Percentiles rank a stretch among this genome's conserved stretches.
phyloP scores from a whole-genome alignment of 2,888 invertebrate genomes.

The Agrochola litura region DNA sequence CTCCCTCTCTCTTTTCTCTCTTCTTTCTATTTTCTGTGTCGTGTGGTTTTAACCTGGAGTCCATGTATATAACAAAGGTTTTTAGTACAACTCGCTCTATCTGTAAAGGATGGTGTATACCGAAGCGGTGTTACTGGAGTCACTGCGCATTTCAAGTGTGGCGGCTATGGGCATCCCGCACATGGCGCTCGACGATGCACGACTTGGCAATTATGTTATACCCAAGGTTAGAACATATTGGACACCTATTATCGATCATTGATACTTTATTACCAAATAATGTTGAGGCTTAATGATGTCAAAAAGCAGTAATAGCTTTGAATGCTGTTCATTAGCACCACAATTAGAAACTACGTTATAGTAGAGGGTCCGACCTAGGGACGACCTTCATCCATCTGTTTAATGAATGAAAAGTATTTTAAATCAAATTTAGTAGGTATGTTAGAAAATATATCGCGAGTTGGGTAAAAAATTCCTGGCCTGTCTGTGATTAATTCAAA shows the following conservation, averaged over 20 bases:
- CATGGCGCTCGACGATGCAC: constrained; percentile 93
- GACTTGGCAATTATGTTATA: constrained; percentile 92
- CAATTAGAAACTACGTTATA: background rate
- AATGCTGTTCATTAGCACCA: background rate
- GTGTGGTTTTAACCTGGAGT: background rate
- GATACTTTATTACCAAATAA: background rate
- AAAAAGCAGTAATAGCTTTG: background rate
- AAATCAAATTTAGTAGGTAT: too few relatives aligned
- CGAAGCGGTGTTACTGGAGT: constrained; percentile 94
- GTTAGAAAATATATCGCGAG: too few relatives aligned
- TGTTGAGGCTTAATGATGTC: background rate
- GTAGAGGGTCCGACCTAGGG: too few relatives aligned
- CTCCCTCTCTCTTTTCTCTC: too few relatives aligned
- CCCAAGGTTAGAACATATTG: constrained; percentile 91
- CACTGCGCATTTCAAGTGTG: constrained; percentile 94
- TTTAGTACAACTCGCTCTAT: background rate
- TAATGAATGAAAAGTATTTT: too few relatives aligned
- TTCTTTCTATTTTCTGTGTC: background rate
- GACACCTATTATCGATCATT: background rate
- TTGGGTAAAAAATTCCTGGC: too few relatives aligned
- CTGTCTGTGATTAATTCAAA: too few relatives aligned
- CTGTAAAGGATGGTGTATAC: constrained; percentile 92
- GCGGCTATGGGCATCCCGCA: constrained; percentile 95
- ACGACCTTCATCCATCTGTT: too few relatives aligned
- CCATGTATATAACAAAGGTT: background rate